These are phyloP conservation scores for Norana najaformis DNA, from an alignment of 2,888 invertebrate genomes.

Conservation along the genomic window DNA sequence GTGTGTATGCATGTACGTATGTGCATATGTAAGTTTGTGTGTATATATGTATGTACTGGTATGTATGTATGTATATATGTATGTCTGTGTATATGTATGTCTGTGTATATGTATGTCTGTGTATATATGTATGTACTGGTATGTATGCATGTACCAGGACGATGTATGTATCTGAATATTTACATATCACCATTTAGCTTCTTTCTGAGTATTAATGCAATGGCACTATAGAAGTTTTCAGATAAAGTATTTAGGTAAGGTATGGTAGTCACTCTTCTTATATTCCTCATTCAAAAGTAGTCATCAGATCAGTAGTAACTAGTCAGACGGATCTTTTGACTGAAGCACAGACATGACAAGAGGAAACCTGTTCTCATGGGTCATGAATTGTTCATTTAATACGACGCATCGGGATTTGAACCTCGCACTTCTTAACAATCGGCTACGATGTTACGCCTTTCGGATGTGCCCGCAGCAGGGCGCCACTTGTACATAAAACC, in stretches of 20 bases:
- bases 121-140: no score
- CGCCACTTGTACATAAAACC: constrained; percentile 10
- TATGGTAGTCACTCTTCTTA: not conserved
- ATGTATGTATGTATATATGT: not conserved
- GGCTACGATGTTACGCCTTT: not conserved
- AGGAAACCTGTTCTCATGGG: no score
- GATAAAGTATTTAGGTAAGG: not conserved
- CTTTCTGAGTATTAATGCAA: no score
- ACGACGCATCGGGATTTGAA: not conserved
- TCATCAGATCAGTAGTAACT: not conserved
- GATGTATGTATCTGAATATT: no score
- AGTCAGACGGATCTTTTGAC: not conserved
- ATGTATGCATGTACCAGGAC: no score
- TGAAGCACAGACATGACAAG: no score
- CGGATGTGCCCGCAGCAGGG: not conserved
- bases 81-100: no score
- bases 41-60: not conserved
- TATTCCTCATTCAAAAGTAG: not conserved
- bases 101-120: no score
- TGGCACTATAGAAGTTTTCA: no score
- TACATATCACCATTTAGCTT: no score
- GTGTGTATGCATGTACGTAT: not conserved
- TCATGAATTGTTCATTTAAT: no score
- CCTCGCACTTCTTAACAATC: not conserved
- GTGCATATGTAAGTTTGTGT: no score